These are phyloP conservation scores for Agrochola circellaris DNA, from an alignment of 2,888 invertebrate species.

Conservation along the genomic window DNA sequence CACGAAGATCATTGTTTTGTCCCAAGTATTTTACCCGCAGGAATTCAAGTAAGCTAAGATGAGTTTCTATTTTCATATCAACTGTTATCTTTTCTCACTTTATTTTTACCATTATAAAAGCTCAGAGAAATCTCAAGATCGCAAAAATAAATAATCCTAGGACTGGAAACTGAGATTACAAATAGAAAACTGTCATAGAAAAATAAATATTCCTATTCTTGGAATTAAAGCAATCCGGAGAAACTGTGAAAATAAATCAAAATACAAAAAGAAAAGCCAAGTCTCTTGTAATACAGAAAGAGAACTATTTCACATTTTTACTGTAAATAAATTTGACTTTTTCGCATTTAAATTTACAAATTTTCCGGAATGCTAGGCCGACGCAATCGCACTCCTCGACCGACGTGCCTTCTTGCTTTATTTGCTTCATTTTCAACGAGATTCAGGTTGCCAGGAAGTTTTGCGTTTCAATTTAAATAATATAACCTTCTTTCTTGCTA, in stretches of 20 bases:
- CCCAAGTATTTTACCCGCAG: not conserved
- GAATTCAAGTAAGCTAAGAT: not conserved
- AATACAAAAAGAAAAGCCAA: conserved; percentile 43
- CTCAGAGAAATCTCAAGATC: conserved; percentile 14
- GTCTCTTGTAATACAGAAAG: conserved; percentile 42
- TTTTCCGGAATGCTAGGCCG: conserved; percentile 78
- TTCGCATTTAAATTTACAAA: conserved; percentile 77
- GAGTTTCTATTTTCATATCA: not conserved
- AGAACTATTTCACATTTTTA: conserved; percentile 59
- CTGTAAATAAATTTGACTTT: conserved; percentile 72
- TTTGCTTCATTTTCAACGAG: conserved; percentile 83
- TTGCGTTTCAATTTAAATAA: conserved; percentile 82
- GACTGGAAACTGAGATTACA: conserved; percentile 62
- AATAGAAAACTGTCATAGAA: conserved; percentile 52
- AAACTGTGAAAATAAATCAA: conserved; percentile 59
- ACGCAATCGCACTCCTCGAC: conserved; percentile 76
- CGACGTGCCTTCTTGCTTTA: conserved; percentile 78
- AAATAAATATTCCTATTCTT: conserved; percentile 55
- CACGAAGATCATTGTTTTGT: not conserved
- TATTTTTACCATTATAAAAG: conserved; percentile 7
- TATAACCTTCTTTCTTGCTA: conserved; percentile 74
- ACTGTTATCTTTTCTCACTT: not conserved
- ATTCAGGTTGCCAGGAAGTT: conserved; percentile 84
- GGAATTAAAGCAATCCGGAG: conserved; percentile 54
- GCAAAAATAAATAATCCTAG: conserved; percentile 66